Evolutionary conservation across 2,113 vertebrate species (phyloP).

Genomic region (Myrmophylax atrothorax): DNA sequence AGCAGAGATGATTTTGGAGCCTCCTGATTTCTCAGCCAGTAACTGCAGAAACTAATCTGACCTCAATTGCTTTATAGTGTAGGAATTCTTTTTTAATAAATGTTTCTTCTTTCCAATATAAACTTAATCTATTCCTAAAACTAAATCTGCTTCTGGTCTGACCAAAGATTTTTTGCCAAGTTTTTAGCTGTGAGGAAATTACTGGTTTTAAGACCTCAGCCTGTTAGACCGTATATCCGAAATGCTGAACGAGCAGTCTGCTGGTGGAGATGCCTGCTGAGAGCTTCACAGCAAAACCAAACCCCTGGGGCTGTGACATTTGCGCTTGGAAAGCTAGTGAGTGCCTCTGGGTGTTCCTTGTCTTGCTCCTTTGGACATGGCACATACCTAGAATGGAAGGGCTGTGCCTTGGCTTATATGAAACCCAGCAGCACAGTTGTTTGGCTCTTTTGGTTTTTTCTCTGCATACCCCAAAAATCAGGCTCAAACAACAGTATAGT

Average conservation of each 20-base stretch:
- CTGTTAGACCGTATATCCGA: background rate
- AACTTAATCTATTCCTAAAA: slow-evolving; percentile 1
- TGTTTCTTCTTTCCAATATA: background rate
- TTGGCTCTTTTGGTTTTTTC: background rate
- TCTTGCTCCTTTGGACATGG: background rate
- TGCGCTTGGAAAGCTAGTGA: background rate
- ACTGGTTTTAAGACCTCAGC: background rate
- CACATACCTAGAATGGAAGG: background rate
- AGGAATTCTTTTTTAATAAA: background rate
- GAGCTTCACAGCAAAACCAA: background rate
- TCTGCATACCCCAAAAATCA: background rate
- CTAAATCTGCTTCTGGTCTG: background rate
- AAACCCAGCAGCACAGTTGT: background rate
- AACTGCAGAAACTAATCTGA: background rate
- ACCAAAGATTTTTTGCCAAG: background rate
- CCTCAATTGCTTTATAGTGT: background rate
- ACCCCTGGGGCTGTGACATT: background rate
- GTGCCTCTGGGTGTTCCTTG: background rate
- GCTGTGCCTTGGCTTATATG: background rate
- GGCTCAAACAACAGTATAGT: background rate
- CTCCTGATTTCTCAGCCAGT: background rate
- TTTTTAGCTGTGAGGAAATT: background rate
- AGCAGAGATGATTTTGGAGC: background rate
- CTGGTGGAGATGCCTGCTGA: background rate
- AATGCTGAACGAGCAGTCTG: background rate